Evolutionary conservation across 1,140 invertebrate genomes (phyloP).

Genomic region (Anastatus disparis): DNA sequence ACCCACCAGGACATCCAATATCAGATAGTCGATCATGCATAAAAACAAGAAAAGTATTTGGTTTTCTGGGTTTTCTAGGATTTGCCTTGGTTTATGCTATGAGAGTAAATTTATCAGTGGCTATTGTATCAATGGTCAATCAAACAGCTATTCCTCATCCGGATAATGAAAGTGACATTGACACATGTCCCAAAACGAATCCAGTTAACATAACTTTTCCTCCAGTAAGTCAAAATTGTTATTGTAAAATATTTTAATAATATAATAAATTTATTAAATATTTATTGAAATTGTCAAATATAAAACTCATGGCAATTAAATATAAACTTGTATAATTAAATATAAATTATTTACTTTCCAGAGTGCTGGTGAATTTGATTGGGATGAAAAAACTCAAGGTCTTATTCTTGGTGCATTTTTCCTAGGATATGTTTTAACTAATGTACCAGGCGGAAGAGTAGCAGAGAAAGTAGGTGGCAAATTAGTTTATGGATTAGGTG

Average conservation of each 20-base stretch:
- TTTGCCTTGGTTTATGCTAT: conserved; percentile 90
- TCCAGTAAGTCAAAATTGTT: conserved; percentile 67
- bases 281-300: too few relatives aligned
- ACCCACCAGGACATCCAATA: conserved; percentile 13
- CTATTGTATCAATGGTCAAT: conserved; percentile 94
- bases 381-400: conserved; percentile 82
- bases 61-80: conserved; percentile 82
- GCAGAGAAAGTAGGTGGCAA: conserved; percentile 85
- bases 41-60: conserved; percentile 80
- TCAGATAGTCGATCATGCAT: conserved; percentile 73
- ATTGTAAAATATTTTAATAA: not conserved
- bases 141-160: conserved; percentile 72
- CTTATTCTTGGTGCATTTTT: conserved; percentile 87
- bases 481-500: conserved; percentile 80
- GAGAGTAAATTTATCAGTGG: conserved; percentile 92
- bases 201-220: conserved; percentile 69
- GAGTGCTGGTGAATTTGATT: conserved; percentile 79
- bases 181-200: conserved; percentile 70
- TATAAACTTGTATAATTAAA: conserved; percentile 23
- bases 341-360: conserved; percentile 51
- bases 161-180: conserved; percentile 67
- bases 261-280: too few relatives aligned
- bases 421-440: conserved; percentile 87
- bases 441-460: conserved; percentile 86
- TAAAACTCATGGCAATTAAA: too few relatives aligned